Base-by-base conservation (phyloP, 92 coral and sea anemone genomes). In the Ricordea florida region DNA sequence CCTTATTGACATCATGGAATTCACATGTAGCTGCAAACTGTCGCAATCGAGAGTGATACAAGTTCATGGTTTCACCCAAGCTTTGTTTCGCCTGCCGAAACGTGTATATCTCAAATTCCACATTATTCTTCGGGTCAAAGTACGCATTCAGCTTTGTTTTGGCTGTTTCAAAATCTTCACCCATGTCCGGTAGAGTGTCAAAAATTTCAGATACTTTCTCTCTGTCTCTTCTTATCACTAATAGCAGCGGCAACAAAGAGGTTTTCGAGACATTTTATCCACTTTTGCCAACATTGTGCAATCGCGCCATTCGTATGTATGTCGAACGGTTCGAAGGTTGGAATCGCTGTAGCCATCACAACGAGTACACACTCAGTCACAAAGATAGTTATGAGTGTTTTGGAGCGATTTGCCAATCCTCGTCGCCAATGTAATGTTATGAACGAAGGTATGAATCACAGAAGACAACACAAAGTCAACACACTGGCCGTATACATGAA, bases 181-280 rank as follows among this genome's bases (percentile, higher is more conserved):
- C 73, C 7, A 30, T 41, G 23, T 65, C 57, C 4, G 73, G 61
- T 6, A 65, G 30, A 28, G 56, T 65, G 1, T 35, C 53, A 15
- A 65, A 65, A 6, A 50, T 25, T 57, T 57, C 65, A 4, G 7
- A 23, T 25, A 57, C 40, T 6, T 57, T 44, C 60, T 44, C 64
- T 37, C 50, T 68, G 85, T 38, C 85, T 64, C 61, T 78, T 79
- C 69, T 57, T 45, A 41, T 78, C 84, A 24, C 20, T 52, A n/a
- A 79, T 67, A 32, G 24, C 71, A 49, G 85, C 85, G 60, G 85
- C 85, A 18, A 79, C 69, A 49, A 79, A 79, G 38, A 79, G 71
- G 69, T 79, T 79, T 38, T 67, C 62, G 66, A 78, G 66, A 0
- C 85, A 64, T 68, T 68, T 68, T 31, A 65, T 63, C 84, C 65